Evolutionary conservation across 2,113 vertebrate species (phyloP).

Genomic region (Acrocephalus arundinaceus): DNA sequence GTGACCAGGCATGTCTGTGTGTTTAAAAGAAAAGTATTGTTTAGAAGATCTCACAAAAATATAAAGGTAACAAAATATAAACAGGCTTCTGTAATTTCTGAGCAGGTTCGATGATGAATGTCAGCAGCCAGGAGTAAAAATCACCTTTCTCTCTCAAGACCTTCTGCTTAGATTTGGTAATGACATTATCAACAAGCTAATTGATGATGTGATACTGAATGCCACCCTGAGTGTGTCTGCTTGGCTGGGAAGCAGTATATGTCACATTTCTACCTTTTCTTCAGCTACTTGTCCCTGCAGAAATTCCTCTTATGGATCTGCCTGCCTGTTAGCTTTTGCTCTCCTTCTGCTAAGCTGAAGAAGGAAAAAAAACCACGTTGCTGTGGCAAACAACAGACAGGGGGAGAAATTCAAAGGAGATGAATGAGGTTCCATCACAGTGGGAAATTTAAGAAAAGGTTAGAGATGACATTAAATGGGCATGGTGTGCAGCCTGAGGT

Average conservation of each 20-base stretch:
- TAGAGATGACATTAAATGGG: not conserved
- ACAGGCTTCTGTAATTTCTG: not conserved
- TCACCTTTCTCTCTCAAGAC: not conserved
- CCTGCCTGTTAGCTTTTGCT: not conserved
- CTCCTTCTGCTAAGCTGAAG: not conserved
- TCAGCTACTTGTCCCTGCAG: not conserved
- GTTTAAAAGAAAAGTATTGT: not conserved
- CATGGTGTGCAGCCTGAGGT: not conserved
- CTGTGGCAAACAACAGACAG: not conserved
- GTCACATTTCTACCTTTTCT: not conserved
- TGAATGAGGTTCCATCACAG: not conserved
- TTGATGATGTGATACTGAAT: not conserved
- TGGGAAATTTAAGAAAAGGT: not conserved
- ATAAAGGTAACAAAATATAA: not conserved
- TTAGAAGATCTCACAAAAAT: not conserved
- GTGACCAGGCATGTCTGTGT: not conserved
- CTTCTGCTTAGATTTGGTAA: not conserved
- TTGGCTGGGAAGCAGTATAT: not conserved
- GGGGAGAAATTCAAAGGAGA: not conserved
- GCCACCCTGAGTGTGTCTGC: not conserved
- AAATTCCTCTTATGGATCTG: not conserved
- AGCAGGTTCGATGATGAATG: not conserved
- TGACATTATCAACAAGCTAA: not conserved
- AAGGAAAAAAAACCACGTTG: not conserved
- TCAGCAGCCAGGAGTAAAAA: not conserved